Evolutionary conservation across 2,888 invertebrate genomes (phyloP), one percentile per base, ranked within the genome.

Genomic region (Sepioteuthis lessoniana): DNA sequence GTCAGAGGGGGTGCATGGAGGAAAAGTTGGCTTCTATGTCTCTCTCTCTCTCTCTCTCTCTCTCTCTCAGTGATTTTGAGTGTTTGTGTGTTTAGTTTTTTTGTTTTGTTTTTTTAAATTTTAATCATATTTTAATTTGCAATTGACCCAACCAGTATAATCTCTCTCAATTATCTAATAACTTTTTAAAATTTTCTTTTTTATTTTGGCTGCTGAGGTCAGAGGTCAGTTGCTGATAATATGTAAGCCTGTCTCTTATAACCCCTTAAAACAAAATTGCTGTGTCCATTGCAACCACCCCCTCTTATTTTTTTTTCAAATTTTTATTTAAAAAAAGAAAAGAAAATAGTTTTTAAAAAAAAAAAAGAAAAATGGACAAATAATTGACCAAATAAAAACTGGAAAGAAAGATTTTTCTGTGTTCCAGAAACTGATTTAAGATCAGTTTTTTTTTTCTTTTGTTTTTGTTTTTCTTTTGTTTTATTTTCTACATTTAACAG

Each of bases 321-420:
- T 76, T 76, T 35, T 76, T 76, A 35, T 76, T 76, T 35, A 76
- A 76, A 76, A n/a, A 76, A 76, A 76, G n/a, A 1, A n/a, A 76
- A 76, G n/a, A n/a, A 76, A 76, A 76, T n/a, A 76, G 13, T 16
- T 31, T n/a, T n/a, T 19, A 76, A 16, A 25, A 25, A 10, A 31
- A 31, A 31, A 60, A 31, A 31, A 60, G 7, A 60, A 60, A 60
- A 60, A 31, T 31, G 76, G 76, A 76, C n/a, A 76, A 35, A 76
- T 76, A 76, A 76, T 76, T 76, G n/a, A 76, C 3, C 76, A 76
- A 76, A 76, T 76, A 76, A 76, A 76, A 76, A 76, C 76, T 76
- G 76, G n/a, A 76, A 76, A 76, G 76, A 76, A 76, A 76, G 19
- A 16, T 76, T 16, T 76, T 35, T 76, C n/a, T 76, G 76, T 19